A percentile compares a stretch with the other conserved stretches of the same genome.
These are phyloP conservation scores for Myiozetetes cayanensis DNA, from an alignment of 2,113 vertebrate species.

Conservation along the genomic window DNA sequence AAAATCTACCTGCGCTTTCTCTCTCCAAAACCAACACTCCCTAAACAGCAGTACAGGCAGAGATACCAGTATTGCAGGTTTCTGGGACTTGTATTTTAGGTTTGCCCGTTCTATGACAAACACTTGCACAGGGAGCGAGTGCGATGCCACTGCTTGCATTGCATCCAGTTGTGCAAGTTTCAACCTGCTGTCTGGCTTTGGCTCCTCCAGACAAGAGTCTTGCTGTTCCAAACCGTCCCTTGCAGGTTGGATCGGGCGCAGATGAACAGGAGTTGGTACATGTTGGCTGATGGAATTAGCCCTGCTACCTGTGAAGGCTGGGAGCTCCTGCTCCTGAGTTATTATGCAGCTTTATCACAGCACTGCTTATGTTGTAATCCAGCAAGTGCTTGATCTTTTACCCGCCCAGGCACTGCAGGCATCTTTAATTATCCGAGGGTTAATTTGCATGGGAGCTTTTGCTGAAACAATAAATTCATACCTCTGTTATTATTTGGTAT, in stretches of 20 bases:
- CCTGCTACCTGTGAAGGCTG: background rate
- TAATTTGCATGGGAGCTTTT: slow-evolving; percentile 30
- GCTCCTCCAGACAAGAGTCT: background rate
- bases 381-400: slow-evolving; percentile 33
- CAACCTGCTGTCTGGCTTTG: background rate
- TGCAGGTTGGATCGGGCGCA: background rate
- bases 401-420: slow-evolving; percentile 20
- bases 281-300: background rate
- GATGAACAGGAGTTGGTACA: background rate
- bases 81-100: slow-evolving; percentile 45
- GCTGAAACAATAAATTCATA: slow-evolving; percentile 47
- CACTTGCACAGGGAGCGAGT: background rate
- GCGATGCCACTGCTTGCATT: background rate
- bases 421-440: slow-evolving; percentile 50
- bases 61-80: slow-evolving; percentile 53
- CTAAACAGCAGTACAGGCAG: background rate
- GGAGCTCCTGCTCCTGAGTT: background rate
- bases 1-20: background rate
- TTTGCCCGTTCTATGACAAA: slow-evolving; percentile 39
- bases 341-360: slow-evolving; percentile 12
- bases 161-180: background rate
- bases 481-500: slow-evolving; percentile 8
- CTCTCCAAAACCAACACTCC: slow-evolving; percentile 9
- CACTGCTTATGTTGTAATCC: slow-evolving; percentile 3
- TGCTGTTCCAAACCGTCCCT: background rate